A percentile compares a stretch with the other conserved stretches of the same genome.
These are phyloP conservation scores for Stenurella melanura DNA, from an alignment of 2,888 invertebrate genomes.

Conservation along the genomic window DNA sequence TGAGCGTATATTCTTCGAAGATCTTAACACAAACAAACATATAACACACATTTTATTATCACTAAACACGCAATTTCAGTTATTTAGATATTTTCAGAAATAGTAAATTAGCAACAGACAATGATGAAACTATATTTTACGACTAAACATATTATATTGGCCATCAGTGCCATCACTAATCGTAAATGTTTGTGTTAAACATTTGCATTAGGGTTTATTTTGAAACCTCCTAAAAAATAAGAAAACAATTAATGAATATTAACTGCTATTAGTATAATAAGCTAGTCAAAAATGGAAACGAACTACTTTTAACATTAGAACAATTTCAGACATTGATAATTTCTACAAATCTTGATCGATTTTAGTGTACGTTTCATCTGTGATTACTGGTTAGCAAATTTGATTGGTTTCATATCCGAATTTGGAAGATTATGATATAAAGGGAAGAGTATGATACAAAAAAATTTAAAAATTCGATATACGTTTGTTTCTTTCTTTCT, in stretches of 20 bases:
- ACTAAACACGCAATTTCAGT: conserved; percentile 4
- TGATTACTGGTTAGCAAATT: too few species aligned
- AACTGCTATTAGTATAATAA: not conserved
- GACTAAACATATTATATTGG: too few species aligned
- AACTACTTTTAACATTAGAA: too few species aligned
- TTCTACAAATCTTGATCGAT: too few species aligned
- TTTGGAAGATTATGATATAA: too few species aligned
- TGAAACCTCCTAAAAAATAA: not conserved
- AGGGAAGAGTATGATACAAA: too few species aligned
- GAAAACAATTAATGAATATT: not conserved
- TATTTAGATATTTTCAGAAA: conserved; percentile 4
- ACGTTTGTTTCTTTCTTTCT: too few species aligned
- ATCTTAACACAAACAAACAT: not conserved
- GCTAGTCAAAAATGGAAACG: too few species aligned
- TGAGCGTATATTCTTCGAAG: not conserved
- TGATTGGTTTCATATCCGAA: too few species aligned
- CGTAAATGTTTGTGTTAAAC: not conserved
- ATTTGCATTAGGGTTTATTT: not conserved
- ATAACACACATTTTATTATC: not conserved
- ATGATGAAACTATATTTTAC: conserved; percentile 1
- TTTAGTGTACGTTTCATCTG: too few species aligned
- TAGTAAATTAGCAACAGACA: conserved; percentile 7
- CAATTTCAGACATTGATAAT: too few species aligned
- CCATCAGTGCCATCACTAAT: not conserved
- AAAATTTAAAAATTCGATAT: too few species aligned